Percentiles rank a stretch among this genome's conserved stretches.
Evolutionary conservation across 2,797 vertebrate genomes (phyloP).

Genomic region (Lagorchestes hirsutus): DNA sequence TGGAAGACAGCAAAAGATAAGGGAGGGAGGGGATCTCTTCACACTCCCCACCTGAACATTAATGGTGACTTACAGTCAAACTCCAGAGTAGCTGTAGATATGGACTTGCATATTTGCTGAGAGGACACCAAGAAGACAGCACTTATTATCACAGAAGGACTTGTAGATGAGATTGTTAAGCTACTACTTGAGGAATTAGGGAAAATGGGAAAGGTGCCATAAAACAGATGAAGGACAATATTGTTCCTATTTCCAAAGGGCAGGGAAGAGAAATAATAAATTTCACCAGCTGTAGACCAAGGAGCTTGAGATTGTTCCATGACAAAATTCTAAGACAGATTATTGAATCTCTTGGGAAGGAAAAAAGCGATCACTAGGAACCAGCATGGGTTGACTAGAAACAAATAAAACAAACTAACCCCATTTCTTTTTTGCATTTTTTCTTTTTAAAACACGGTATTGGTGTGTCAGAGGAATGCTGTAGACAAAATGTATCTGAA

Average conservation of each 20-base stretch:
- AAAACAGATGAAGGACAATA: neutral
- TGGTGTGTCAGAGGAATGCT: neutral
- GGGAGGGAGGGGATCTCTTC: neutral
- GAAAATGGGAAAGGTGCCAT: neutral
- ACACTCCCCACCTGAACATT: neutral
- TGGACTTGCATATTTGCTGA: neutral
- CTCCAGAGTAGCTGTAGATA: neutral
- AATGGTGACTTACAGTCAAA: neutral
- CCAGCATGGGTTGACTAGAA: too few relatives aligned
- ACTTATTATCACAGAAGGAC: neutral
- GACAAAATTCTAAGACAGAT: neutral
- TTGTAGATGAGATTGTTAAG: neutral
- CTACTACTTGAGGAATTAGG: neutral
- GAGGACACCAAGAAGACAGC: neutral
- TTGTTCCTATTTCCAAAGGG: neutral
- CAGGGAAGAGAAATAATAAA: neutral
- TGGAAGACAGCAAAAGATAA: neutral
- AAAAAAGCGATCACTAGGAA: neutral
- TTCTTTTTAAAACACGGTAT: neutral
- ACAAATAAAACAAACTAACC: neutral
- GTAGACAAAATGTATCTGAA: neutral
- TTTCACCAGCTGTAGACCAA: neutral
- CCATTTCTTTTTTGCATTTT: neutral
- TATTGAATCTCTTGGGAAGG: neutral
- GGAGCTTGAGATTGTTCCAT: neutral